Conservation (phyloP, 2,888 invertebrate genomes). For the Phymatocera aterrima region DNA sequence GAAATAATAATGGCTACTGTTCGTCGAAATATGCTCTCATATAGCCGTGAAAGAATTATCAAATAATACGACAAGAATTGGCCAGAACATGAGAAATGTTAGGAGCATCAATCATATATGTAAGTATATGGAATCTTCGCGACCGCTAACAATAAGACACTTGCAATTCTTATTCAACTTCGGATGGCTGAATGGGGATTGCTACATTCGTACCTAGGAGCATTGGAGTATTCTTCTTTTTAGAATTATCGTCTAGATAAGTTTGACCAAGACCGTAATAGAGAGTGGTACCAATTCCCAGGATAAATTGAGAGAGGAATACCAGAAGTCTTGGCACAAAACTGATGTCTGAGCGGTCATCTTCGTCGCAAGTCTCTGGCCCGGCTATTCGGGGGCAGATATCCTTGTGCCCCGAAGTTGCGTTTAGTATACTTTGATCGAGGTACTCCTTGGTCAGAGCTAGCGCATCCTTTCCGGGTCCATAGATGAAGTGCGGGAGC, state of each 20-base stretch:
- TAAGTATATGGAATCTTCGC: background rate
- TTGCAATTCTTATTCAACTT: no score
- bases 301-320: conserved; percentile 82
- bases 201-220: conserved; percentile 75
- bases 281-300: conserved; percentile 82
- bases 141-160: background rate
- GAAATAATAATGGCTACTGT: background rate
- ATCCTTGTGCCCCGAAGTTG: conserved; percentile 54
- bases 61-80: background rate
- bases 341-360: conserved; percentile 70
- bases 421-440: conserved; percentile 65
- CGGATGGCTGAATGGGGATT: background rate
- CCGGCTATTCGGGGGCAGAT: conserved; percentile 65
- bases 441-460: conserved; percentile 75
- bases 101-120: background rate
- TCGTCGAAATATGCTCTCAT: background rate
- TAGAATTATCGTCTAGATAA: conserved; percentile 83
- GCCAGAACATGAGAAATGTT: background rate
- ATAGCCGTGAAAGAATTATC: background rate
- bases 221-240: conserved; percentile 81
- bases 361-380: conserved; percentile 73
- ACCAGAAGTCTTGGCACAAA: conserved; percentile 79
- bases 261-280: conserved; percentile 82
- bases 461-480: conserved; percentile 77
- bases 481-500: conserved; percentile 80